Evolutionary conservation across 2,113 vertebrate genomes (phyloP), one percentile per base, ranked within the genome.

Genomic region (Corythoichthys intestinalis): DNA sequence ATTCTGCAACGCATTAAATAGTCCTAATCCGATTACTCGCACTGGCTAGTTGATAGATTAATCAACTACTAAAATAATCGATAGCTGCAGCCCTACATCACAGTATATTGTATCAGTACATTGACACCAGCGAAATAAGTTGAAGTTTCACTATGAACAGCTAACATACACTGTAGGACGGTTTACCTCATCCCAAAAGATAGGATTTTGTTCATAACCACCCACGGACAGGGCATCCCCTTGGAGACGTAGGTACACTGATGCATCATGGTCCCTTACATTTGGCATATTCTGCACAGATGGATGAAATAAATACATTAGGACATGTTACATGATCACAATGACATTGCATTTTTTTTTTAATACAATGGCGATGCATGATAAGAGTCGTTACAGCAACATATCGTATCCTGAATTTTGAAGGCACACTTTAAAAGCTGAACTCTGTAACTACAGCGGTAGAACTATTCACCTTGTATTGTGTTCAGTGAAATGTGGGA

Each of bases 181-280:
- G 38, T 68, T 94, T 87, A 98, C 97, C 93, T 98, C 91, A 58
- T 98, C 94, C 93, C 96, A 98, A 91, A 99, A 99, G 87, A 96
- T 85, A 14, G 97, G 97, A 80, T 98, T 98, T 60, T 90, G 76
- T 87, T 99, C 97, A 28, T 99, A 99, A 60, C 97, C 97, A 0
- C 97, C 97, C 79, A 98, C 94, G 1, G 97, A 99, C 69, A 99
- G 88, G 68, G 96, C 97, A 4, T 99, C 97, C n/a, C 97, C 96
- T 89, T 98, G 97, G 82, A 99, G 96, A 76, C 97, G 96, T 35
- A 99, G 94, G 88, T 98, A 98, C 56, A 99, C 93, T 0, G 97
- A 99, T 58, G 97, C 94, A 0, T 98, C 97, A 0, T 98, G 97
- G 89, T 98, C 97, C 0, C 97, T 93, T 74, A 99, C 94, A 0